phyloP scores from a whole-genome alignment of 2,113 vertebrate species.

The Nesoenas mayeri region DNA sequence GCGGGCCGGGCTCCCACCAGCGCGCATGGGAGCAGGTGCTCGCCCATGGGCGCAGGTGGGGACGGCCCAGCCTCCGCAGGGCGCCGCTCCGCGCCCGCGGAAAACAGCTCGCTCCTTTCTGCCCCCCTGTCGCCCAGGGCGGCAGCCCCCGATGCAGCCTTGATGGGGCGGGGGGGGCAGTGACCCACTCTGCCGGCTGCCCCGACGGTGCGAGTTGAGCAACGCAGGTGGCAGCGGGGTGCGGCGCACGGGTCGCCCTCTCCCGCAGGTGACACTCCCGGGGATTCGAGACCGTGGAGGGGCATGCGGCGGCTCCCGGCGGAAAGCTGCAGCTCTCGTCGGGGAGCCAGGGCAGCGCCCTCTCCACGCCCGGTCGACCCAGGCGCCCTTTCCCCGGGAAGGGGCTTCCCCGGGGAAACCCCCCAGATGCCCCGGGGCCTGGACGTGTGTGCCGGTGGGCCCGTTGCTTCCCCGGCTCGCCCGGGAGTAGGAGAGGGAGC shows the following conservation, averaged over 20 bases:
- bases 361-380: no score
- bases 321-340: not conserved
- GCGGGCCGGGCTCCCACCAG: not conserved
- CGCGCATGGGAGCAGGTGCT: slow-evolving; percentile 18
- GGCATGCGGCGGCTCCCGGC: not conserved
- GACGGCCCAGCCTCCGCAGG: not conserved
- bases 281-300: not conserved
- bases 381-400: not conserved
- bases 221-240: not conserved
- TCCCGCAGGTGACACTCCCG: not conserved
- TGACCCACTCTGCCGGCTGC: not conserved
- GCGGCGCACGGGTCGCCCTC: not conserved
- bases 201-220: not conserved
- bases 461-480: not conserved
- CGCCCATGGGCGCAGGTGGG: not conserved
- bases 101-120: not conserved
- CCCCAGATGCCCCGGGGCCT: not conserved
- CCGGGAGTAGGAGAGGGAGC: not conserved
- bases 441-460: not conserved
- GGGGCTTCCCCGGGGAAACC: not conserved
- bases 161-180: rapidly evolving
- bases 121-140: not conserved
- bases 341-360: not conserved
- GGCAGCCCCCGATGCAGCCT: not conserved
- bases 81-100: not conserved